A percentile compares a stretch with the other conserved stretches of the same genome.
Conservation (phyloP, 2,113 vertebrate genomes). For the Otis tarda region DNA sequence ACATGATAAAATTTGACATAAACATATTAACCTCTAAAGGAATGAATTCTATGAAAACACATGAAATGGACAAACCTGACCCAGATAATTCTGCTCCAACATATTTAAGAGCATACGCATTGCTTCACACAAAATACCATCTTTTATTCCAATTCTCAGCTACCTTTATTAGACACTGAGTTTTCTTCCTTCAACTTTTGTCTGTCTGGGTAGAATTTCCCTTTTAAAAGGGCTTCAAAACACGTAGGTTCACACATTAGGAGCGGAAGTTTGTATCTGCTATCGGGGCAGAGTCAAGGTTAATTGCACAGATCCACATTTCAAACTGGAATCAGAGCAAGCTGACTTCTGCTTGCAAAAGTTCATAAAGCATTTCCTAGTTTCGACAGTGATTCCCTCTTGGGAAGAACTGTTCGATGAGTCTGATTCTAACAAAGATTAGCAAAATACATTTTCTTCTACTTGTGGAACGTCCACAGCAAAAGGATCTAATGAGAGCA, state of each 20-base stretch:
- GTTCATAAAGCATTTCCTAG: background rate
- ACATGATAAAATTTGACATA: background rate
- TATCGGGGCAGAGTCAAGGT: slow-evolving; percentile 11
- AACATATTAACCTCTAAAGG: background rate
- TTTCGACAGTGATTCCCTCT: background rate
- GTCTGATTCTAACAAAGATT: background rate
- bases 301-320: slow-evolving; percentile 11
- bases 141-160: background rate
- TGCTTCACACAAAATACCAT: background rate
- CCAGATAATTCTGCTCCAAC: background rate
- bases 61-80: background rate
- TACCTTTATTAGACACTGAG: background rate
- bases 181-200: background rate
- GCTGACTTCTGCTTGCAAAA: background rate
- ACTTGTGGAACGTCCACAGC: background rate
- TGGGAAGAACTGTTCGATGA: background rate
- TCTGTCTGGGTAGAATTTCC: background rate
- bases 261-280: background rate
- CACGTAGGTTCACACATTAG: background rate
- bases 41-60: background rate
- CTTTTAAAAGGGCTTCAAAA: background rate
- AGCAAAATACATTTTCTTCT: background rate
- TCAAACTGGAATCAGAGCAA: background rate
- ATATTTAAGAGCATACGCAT: background rate
- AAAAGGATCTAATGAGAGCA: background rate